Evolutionary conservation across 2,888 invertebrate species (phyloP).

Genomic region (Anoplius nigerrimus): DNA sequence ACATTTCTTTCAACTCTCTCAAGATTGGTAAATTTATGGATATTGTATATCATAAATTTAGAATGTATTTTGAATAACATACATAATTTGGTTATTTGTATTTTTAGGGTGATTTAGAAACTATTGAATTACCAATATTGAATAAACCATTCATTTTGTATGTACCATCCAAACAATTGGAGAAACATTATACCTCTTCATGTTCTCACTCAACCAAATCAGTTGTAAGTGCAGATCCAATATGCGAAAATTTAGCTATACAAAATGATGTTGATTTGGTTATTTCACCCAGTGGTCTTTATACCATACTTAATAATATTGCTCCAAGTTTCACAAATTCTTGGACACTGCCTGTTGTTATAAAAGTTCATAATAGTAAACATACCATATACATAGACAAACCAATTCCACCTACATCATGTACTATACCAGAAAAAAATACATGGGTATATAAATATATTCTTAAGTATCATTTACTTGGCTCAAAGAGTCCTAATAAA

Average conservation of each 20-base stretch:
- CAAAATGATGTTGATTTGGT: slow-evolving; percentile 61
- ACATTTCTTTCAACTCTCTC: slow-evolving; percentile 46
- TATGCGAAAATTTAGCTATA: slow-evolving; percentile 57
- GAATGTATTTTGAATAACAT: background rate
- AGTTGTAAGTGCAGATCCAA: slow-evolving; percentile 61
- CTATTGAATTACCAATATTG: slow-evolving; percentile 45
- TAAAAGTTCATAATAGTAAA: slow-evolving; percentile 55
- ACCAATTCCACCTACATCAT: slow-evolving; percentile 53
- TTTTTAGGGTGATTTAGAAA: slow-evolving; percentile 50
- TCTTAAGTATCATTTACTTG: slow-evolving; percentile 38
- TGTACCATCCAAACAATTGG: slow-evolving; percentile 3
- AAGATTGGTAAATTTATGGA: slow-evolving; percentile 44
- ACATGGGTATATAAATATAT: slow-evolving; percentile 62
- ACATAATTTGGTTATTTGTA: slow-evolving; percentile 1
- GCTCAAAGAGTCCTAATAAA: background rate
- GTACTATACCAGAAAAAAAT: slow-evolving; percentile 61
- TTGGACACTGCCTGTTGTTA: slow-evolving; percentile 62
- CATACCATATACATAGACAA: slow-evolving; percentile 66
- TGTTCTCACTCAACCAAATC: slow-evolving; percentile 16
- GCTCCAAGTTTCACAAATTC: slow-evolving; percentile 47
- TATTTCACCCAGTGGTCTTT: slow-evolving; percentile 64
- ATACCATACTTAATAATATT: slow-evolving; percentile 60
- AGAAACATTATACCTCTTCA: slow-evolving; percentile 24
- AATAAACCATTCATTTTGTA: slow-evolving; percentile 20
- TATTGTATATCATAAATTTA: background rate